Evolutionary conservation across 2,797 vertebrate species (phyloP).

Genomic region (Bovichtus variegatus): DNA sequence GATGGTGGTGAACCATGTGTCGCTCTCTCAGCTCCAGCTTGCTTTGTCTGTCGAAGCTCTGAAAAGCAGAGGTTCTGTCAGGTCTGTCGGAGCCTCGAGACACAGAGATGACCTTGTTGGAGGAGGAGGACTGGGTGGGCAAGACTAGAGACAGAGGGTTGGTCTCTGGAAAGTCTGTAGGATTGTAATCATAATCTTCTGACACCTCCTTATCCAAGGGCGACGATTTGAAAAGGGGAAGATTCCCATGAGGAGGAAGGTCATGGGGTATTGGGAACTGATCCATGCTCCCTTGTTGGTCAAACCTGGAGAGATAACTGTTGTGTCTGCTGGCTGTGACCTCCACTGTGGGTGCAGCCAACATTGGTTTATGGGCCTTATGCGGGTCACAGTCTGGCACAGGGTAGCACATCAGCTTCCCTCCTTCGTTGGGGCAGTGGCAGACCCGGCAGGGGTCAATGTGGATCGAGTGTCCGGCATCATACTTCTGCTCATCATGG

Average conservation of each 20-base stretch:
- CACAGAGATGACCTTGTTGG: conserved; percentile 24
- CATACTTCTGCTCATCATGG: conserved; percentile 86
- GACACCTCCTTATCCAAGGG: conserved; percentile 63
- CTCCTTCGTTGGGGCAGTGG: conserved; percentile 92
- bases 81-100: conserved; percentile 45
- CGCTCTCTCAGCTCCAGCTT: conserved; percentile 81
- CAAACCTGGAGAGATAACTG: conserved; percentile 83
- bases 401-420: conserved; percentile 93
- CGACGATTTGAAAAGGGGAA: conserved; percentile 69
- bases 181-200: conserved; percentile 82
- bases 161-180: conserved; percentile 64
- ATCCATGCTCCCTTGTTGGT: conserved; percentile 83
- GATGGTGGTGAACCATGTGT: conserved; percentile 68
- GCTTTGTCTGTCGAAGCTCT: conserved; percentile 40
- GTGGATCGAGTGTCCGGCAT: conserved; percentile 92
- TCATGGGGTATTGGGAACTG: conserved; percentile 50
- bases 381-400: conserved; percentile 86
- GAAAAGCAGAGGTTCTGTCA: conserved; percentile 44
- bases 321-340: conserved; percentile 68
- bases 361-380: conserved; percentile 63
- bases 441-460: conserved; percentile 91
- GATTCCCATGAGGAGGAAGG: conserved; percentile 44
- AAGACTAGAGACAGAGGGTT: conserved; percentile 31
- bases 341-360: conserved; percentile 78
- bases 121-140: conserved; percentile 44